Conservation (phyloP, 2,113 vertebrate genomes). For the Micronisus gabar region DNA sequence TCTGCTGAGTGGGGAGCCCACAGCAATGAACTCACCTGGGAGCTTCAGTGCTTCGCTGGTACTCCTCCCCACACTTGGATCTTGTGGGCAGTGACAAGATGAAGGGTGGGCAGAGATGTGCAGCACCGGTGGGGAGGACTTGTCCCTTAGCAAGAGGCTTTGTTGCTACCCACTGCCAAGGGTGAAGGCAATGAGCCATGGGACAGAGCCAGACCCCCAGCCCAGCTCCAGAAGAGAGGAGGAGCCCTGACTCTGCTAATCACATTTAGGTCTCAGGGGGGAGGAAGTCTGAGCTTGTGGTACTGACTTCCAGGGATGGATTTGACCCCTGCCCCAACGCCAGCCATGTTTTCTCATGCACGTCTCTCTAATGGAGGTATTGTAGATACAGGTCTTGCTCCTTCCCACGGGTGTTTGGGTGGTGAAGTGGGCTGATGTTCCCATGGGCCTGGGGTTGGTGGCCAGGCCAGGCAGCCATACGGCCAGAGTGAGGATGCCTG, state of each 20-base stretch:
- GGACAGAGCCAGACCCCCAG: background rate
- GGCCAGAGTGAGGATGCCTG: background rate
- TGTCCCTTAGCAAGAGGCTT: background rate
- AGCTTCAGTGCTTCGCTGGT: background rate
- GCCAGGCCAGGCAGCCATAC: background rate
- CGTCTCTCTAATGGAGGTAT: background rate
- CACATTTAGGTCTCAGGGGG: background rate
- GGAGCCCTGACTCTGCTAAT: background rate
- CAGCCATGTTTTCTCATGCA: background rate
- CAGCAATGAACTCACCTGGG: rapidly evolving
- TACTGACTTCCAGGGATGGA: background rate
- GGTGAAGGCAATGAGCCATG: background rate
- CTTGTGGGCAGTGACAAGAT: too few species aligned
- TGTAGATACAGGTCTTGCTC: background rate
- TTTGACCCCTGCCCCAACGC: background rate
- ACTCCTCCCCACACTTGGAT: background rate
- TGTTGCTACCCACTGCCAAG: background rate
- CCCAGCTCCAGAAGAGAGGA: background rate
- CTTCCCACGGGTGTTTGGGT: background rate
- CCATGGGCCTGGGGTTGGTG: background rate
- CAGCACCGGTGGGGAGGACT: background rate
- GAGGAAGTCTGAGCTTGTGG: background rate
- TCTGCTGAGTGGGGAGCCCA: background rate
- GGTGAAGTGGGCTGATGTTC: background rate
- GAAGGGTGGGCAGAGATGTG: background rate